Evolutionary conservation across 2,113 vertebrate species (phyloP), one percentile per base, ranked within the genome.

Genomic region (Antechinus flavipes): DNA sequence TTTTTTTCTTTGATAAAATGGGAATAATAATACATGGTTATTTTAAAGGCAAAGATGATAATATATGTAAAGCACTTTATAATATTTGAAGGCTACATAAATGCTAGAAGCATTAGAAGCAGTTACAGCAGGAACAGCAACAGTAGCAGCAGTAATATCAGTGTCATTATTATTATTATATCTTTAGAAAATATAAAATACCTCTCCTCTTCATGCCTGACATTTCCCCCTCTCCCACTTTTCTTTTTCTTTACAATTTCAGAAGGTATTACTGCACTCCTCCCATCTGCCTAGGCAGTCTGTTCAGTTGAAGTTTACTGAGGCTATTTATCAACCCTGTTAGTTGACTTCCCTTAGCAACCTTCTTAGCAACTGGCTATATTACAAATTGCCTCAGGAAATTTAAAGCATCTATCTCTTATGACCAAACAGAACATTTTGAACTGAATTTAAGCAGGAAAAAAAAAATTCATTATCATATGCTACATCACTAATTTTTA

Each of bases 371-470:
- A 68, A 49, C 23, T 89, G 2, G 54, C 22, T 54, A 90, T 24
- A 92, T 61, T 93, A 93, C 50, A 97, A 49, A n/a, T 52, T 94
- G 30, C 49, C 90, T 89, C 3, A 92, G 27, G 30, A 96, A 92
- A 92, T 93, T 92, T 92, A 61, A 68, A 50, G 54, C 58, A 4
- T 89, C 35, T 54, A 90, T 92, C 3, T 95, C 93, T 94, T 58
- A 54, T 61, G 54, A 54, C 25, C 4, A 89, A 90, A 84, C 68
- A 96, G 14, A 76, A 58, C 0, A 92, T 47, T 61, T 11, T 94
- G 47, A 53, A 91, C n/a, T 26, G 3, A 94, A 55, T 92, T 89
- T 92, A 8, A 89, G 93, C 76, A 90, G 55, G 42, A 42, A 25
- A 23, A 26, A 92, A 89, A 55, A 19, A 91, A 91, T 95, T 91